Evolutionary conservation across 2,113 vertebrate genomes (phyloP), one percentile per base, ranked within the genome.

Genomic region (Heptranchias perlo): DNA sequence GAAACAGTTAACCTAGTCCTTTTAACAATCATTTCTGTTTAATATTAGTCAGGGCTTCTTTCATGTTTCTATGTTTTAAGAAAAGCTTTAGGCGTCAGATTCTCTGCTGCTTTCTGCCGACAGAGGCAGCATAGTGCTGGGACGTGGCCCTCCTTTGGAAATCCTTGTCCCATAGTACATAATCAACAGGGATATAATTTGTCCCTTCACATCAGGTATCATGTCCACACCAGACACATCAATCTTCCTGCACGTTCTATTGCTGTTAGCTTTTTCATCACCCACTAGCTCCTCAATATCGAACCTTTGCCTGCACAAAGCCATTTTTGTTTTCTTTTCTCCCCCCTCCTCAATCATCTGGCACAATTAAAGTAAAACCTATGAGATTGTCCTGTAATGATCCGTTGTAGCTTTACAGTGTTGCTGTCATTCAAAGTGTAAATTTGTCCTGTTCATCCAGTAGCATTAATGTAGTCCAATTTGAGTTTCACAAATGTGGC

Each of bases 11-110:
- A 28, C 1, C 4, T 23, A 3, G 47, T 87, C 47, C 87, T 58
- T 54, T 52, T 28, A 49, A 49, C 0, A 35, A 61, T 96, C 96
- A 96, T 87, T 96, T 49, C 96, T 96, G 96, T 96, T 97, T 96
- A 95, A 96, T 91, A 31, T 76, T 82, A 58, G 21, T 39, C 5
- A 0, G 31, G 39, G 16, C 61, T 93, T 64, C 35, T 10, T 31
- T 39, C 89, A 39, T 93, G n/a, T 1, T 39, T 82, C 4, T 82
- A 18, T 18, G 16, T 39, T 10, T 78, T 82, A 16, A 21, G 78
- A 82, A 82, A 58, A 82, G 78, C 78, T 82, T 44, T 21, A 44
- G 39, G 47, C 44, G 6, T n/a, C 35, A 23, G 44, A 91, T 91
- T 61, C 87, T 16, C 52, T 61, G 52, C 87, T 93, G 58, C 16